A percentile compares a stretch with the other conserved stretches of the same genome.
Evolutionary conservation across 2,113 vertebrate genomes (phyloP).

Genomic region (Turdus rufiventris): DNA sequence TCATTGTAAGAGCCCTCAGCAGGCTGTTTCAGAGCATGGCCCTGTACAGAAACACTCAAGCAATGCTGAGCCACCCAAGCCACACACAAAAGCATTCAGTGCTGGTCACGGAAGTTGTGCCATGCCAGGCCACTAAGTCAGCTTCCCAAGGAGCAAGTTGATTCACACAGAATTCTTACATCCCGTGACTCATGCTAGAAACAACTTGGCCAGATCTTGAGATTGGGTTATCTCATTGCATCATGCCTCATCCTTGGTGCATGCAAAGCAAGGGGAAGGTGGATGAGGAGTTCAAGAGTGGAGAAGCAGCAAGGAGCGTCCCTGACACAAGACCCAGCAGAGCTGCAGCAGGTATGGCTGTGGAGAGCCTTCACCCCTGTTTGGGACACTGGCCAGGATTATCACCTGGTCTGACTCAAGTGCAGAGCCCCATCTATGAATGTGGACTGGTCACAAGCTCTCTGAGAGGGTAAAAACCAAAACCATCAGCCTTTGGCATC

Average conservation of each 20-base stretch:
- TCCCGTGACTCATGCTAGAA: background rate
- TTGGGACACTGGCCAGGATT: background rate
- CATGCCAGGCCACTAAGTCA: rapidly evolving
- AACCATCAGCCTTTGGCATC: background rate
- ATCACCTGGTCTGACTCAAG: background rate
- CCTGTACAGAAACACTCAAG: background rate
- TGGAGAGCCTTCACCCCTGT: background rate
- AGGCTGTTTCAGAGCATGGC: background rate
- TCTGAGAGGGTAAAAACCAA: background rate
- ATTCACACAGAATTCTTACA: background rate
- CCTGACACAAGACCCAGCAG: rapidly evolving
- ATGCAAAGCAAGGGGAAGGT: background rate
- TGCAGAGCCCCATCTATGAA: background rate
- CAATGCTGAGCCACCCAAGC: background rate
- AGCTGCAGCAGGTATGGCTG: background rate
- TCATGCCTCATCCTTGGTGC: background rate
- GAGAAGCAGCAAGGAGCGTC: background rate
- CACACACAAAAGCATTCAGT: rapidly evolving
- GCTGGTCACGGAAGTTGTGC: background rate
- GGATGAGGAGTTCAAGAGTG: rapidly evolving
- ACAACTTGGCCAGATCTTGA: background rate
- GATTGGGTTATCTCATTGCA: background rate
- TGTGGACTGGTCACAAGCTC: background rate
- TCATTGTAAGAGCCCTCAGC: background rate
- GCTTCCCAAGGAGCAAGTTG: background rate